Percentiles rank a stretch among this genome's conserved stretches.
Evolutionary conservation across 2,888 invertebrate genomes (phyloP).

Genomic region (Nomada ferruginata): DNA sequence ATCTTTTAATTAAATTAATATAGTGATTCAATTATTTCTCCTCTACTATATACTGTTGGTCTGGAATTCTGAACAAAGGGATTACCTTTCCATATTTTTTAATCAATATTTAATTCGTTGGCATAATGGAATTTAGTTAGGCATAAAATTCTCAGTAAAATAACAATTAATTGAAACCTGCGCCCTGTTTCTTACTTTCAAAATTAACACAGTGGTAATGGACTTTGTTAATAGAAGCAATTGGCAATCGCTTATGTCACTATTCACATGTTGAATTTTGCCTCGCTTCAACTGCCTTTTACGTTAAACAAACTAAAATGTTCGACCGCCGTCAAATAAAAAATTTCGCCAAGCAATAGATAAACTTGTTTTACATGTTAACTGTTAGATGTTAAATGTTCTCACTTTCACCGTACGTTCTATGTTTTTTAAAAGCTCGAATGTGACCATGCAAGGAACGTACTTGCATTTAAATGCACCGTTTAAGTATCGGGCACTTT

Average conservation of each 20-base stretch:
- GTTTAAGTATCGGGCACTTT: not conserved
- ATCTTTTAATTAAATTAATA: not conserved
- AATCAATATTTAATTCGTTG: conserved; percentile 4
- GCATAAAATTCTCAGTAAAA: not conserved
- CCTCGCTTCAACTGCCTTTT: not conserved
- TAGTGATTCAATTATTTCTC: not conserved
- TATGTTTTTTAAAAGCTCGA: not conserved
- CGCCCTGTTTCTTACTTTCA: not conserved
- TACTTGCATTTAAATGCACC: conserved; percentile 9
- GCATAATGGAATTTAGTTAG: not conserved
- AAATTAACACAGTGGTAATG: not conserved
- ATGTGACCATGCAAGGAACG: not conserved
- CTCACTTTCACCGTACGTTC: conserved; percentile 24
- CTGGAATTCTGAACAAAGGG: not conserved
- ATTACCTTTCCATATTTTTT: conserved; percentile 12
- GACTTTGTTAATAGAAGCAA: conserved; percentile 24
- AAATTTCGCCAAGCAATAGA: conserved; percentile 25
- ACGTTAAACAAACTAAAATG: not conserved
- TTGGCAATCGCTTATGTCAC: conserved; percentile 17
- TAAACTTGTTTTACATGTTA: conserved; percentile 12
- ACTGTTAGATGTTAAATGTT: conserved; percentile 1
- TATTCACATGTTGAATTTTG: conserved; percentile 32
- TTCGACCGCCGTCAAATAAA: not conserved
- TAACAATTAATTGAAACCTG: not conserved
- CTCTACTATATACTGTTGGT: not conserved